A percentile compares a stretch with the other conserved stretches of the same genome.
These are phyloP conservation scores for Pseudomyrmex pallidus DNA, from an alignment of 1,140 invertebrate species.

Conservation along the genomic window DNA sequence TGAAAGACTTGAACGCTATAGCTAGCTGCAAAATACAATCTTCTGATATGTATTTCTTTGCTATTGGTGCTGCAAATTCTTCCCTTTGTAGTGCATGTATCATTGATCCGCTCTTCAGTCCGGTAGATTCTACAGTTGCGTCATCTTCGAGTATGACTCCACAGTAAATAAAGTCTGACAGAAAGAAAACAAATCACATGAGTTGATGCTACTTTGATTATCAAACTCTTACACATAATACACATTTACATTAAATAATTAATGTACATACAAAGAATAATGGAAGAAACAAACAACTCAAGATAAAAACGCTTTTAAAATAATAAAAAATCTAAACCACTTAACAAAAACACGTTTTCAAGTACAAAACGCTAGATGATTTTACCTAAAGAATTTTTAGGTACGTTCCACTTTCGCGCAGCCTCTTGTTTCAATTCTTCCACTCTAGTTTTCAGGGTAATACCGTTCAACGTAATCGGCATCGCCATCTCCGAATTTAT, in stretches of 20 bases:
- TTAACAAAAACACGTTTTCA: not conserved
- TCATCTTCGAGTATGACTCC: conserved; percentile 86
- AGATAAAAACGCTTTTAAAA: not conserved
- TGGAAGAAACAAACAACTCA: too few species aligned
- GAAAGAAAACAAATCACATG: conserved; percentile 66
- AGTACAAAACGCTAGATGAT: conserved; percentile 43
- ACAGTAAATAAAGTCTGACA: conserved; percentile 86
- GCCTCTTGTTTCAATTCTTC: conserved; percentile 83
- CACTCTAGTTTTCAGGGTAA: conserved; percentile 86
- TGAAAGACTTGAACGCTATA: conserved; percentile 84
- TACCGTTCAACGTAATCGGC: conserved; percentile 83
- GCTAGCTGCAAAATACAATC: conserved; percentile 82
- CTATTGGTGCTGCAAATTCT: conserved; percentile 71
- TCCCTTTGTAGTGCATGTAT: conserved; percentile 86
- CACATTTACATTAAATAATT: conserved; percentile 10
- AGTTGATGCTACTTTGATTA: too few species aligned
- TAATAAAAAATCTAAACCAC: not conserved
- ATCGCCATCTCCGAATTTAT: conserved; percentile 78
- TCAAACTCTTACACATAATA: too few species aligned
- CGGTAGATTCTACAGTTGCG: conserved; percentile 83
- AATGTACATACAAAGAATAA: too few species aligned
- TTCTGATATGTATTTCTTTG: conserved; percentile 80
- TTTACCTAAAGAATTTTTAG: conserved; percentile 84
- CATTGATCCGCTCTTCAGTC: conserved; percentile 85
- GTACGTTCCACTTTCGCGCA: conserved; percentile 81